phyloP scores from a whole-genome alignment of 2,888 invertebrate species.

The Xestia c-nigrum region DNA sequence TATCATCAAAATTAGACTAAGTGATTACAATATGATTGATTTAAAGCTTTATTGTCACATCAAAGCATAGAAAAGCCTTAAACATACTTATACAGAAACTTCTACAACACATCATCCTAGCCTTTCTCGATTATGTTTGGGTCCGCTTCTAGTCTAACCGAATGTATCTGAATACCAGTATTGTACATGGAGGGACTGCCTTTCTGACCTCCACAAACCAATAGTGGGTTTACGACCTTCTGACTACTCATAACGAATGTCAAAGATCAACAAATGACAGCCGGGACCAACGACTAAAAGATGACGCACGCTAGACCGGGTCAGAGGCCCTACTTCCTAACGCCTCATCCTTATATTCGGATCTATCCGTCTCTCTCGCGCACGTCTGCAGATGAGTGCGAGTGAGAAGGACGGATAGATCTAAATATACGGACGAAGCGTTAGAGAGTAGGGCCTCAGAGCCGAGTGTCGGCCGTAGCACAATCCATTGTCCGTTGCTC shows the following conservation, averaged over 20 bases:
- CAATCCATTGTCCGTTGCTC: no score
- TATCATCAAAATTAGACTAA: not conserved
- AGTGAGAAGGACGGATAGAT: no score
- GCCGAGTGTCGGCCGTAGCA: no score
- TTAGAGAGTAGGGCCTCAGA: no score
- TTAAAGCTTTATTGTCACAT: constrained; percentile 11
- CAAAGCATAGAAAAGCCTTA: constrained; percentile 8
- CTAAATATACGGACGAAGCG: no score
- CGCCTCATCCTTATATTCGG: no score
- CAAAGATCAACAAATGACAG: not conserved
- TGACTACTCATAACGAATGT: not conserved
- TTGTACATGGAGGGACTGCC: not conserved
- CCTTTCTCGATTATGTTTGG: no score
- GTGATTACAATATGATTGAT: not conserved
- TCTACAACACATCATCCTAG: not conserved
- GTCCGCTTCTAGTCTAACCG: not conserved
- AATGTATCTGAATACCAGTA: not conserved
- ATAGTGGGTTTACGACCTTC: not conserved
- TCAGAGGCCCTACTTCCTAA: no score
- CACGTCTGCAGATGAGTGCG: no score
- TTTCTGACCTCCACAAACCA: not conserved
- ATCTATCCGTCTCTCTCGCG: no score
- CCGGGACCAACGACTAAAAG: not conserved
- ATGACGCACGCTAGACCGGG: no score
- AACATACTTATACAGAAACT: not conserved